phyloP scores from a whole-genome alignment of 2,797 vertebrate genomes.

The Falco biarmicus region DNA sequence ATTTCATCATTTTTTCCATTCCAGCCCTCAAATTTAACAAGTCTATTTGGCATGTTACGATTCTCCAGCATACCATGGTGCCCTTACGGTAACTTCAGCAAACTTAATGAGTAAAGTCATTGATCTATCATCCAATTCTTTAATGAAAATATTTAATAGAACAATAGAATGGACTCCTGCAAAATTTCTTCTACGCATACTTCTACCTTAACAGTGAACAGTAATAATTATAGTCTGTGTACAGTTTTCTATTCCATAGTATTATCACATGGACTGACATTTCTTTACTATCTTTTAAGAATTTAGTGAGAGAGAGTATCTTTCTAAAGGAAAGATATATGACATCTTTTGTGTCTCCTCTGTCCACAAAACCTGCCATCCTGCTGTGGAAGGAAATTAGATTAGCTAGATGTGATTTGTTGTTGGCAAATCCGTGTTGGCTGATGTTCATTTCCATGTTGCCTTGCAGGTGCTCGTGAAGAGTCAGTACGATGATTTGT shows the following conservation, averaged over 20 bases:
- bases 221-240: background rate
- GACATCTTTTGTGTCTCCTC: background rate
- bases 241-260: background rate
- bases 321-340: background rate
- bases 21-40: background rate
- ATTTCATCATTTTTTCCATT: background rate
- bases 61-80: background rate
- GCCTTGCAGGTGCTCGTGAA: background rate
- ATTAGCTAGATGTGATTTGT: background rate
- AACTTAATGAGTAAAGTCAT: background rate
- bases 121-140: background rate
- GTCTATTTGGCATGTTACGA: background rate
- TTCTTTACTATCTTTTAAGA: background rate
- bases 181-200: background rate
- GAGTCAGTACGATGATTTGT: background rate
- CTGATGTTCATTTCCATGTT: background rate
- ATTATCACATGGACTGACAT: background rate
- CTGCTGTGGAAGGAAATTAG: constrained; percentile 3
- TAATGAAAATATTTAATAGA: background rate
- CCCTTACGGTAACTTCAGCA: background rate
- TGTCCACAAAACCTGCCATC: background rate
- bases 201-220: background rate
- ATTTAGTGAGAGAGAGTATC: background rate
- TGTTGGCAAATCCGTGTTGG: background rate
- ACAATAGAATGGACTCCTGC: background rate